Base-by-base conservation (phyloP, 2,888 invertebrate species). In the Aspidiotus rigidus region DNA sequence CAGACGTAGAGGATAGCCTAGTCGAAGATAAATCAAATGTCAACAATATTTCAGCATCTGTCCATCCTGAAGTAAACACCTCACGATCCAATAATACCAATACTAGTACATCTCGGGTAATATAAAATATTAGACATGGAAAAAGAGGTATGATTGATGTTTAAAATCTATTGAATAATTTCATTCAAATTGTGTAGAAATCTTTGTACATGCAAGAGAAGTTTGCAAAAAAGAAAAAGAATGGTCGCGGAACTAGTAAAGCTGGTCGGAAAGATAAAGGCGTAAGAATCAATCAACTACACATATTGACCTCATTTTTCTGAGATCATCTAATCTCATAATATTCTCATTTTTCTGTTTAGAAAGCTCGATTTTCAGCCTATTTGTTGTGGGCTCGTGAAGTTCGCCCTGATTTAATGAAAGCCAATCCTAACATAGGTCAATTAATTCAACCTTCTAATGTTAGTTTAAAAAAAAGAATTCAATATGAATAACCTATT, bases 351-450 rank as follows among this genome's bases (percentile, higher is more conserved):
- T 40, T 62, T 60, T 28, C 49, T 39, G 17, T 66, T 9, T n/a
- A 67, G 67, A 67, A 67, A 67, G 67, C 67, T 49, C 67, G 90
- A 64, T 87, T 88, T 72, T 93, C 93, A 0, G 93, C 93, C 0
- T 94, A 93, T 78, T 92, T 91, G 86, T 81, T 93, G 76, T 94
- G 93, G 92, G 89, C 93, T 0, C 88, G 89, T 73, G 90, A 90
- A 74, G 84, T 88, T 16, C 83, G 93, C 55, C 86, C 87, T 72
- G 86, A 87, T 73, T 81, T 90, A 70, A 80, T 88, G 42, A 81
- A 85, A 64, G 84, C 86, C 72, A 84, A 86, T 76, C 89, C 90
- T 0, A 85, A 86, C 69, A 85, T 89, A 84, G 90, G 84, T 84
- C 78, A 78, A 77, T 75, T 57, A 17, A 62, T 6, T 28, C 11